Evolutionary conservation across 2,888 invertebrate genomes (phyloP).

Genomic region (Nymphalis urticae): DNA sequence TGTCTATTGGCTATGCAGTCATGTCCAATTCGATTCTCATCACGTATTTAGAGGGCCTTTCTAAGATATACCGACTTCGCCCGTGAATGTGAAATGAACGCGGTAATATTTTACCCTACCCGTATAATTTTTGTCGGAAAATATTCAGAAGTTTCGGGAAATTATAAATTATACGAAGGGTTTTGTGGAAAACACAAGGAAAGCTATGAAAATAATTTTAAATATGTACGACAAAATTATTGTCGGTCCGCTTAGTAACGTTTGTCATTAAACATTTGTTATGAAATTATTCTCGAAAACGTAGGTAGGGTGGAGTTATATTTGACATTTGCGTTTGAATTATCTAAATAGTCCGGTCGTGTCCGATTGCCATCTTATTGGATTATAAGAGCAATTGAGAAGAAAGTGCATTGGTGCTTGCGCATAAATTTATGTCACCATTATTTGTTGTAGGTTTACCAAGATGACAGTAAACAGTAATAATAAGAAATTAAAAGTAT

Average conservation of each 20-base stretch:
- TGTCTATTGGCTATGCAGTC: slow-evolving; percentile 9
- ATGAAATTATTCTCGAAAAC: no score
- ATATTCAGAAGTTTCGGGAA: slow-evolving; percentile 8
- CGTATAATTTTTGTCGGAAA: slow-evolving; percentile 15
- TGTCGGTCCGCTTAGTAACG: neutral
- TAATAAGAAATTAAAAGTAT: no score
- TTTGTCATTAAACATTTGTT: neutral
- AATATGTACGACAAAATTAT: neutral
- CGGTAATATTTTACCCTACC: slow-evolving; percentile 17
- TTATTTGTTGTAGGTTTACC: no score
- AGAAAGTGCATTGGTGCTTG: no score
- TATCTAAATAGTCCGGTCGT: no score
- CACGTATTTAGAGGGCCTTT: slow-evolving; percentile 29
- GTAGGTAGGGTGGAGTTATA: no score
- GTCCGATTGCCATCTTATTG: no score
- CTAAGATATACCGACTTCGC: slow-evolving; percentile 35
- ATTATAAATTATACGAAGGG: slow-evolving; percentile 11
- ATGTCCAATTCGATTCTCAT: slow-evolving; percentile 28
- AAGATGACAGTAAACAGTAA: no score
- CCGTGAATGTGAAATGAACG: slow-evolving; percentile 36
- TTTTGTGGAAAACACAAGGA: neutral
- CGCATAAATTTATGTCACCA: no score
- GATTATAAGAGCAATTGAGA: no score
- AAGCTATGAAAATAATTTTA: neutral
- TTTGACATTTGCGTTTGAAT: no score